phyloP scores from a whole-genome alignment of 2,113 vertebrate genomes.

The Nyctereutes procyonoides region DNA sequence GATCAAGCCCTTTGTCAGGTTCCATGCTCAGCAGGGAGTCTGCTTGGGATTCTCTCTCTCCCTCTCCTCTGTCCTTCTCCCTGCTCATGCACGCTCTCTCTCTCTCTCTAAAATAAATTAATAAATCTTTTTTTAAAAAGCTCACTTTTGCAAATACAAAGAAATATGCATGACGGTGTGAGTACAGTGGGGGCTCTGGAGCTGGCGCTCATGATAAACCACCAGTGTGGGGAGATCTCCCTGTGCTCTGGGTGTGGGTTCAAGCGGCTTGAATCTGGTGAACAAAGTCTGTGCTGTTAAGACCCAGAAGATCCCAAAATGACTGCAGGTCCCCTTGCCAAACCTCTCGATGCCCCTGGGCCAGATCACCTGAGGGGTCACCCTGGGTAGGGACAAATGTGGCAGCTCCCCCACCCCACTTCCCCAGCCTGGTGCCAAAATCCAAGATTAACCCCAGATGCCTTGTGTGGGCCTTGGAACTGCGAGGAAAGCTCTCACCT shows the following conservation, averaged over 20 bases:
- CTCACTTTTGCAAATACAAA: not conserved
- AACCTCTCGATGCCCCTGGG: accelerated
- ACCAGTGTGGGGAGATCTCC: accelerated
- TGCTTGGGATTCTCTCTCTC: not conserved
- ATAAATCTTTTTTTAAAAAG: not conserved
- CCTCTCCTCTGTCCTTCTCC: not conserved
- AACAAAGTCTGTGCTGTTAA: not conserved
- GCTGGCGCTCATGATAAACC: accelerated
- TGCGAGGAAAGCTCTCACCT: not conserved
- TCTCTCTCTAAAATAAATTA: not conserved
- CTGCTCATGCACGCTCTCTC: not conserved
- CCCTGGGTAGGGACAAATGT: not conserved
- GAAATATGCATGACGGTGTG: accelerated
- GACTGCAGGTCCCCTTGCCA: not conserved
- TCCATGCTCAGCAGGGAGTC: not conserved
- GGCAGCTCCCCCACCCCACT: not conserved
- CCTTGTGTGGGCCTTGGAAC: accelerated
- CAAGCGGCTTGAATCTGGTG: not conserved
- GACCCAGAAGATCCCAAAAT: not conserved
- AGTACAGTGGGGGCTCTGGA: not conserved
- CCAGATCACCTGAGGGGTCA: not conserved
- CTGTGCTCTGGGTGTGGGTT: accelerated
- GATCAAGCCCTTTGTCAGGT: too few species aligned
- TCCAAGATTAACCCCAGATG: not conserved
- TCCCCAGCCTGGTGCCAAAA: not conserved